Evolutionary conservation across 2,888 invertebrate species (phyloP), one percentile per base, ranked within the genome.

Genomic region (Chaitophorus viminalis): DNA sequence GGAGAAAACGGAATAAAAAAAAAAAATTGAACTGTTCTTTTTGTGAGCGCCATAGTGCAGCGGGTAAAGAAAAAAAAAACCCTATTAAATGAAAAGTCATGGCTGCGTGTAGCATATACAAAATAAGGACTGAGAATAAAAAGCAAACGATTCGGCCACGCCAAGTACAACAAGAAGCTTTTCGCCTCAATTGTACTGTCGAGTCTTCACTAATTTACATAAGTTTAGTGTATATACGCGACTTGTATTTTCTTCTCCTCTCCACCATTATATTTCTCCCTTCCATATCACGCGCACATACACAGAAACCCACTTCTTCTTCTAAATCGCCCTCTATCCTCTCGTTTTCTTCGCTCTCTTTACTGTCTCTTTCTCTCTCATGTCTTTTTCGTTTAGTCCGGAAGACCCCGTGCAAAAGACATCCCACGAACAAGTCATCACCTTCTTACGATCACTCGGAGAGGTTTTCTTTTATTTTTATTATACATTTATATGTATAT

Each of bases 121-220:
- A 52, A 36, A 72, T 17, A 54, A 77, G n/a, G 25, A 75, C 76
- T 14, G 60, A 75, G 68, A 76, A 84, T 46, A 85, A 70, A 72
- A 78, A 72, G 29, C 29, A 79, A 79, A 86, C 86, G 86, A 72
- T 72, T 79, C 29, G 52, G 72, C 36, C 84, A 33, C 31, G 11
- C 68, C 21, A 29, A 54, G 39, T 65, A 29, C 60, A 29, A 84
- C 77, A 54, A 86, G 79, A 79, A 79, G 86, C 79, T 79, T 79
- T 79, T 86, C 86, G 79, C 72, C 72, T 72, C 54, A 31, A 72
- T 86, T 79, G 72, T 79, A 77, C 39, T 33, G 77, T 33, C 86
- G 72, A 54, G 70, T 86, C 36, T n/a, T 77, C 72, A 86, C 78
- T 86, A 86, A 86, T 86, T 79, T 86, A 86, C 78, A 78, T 77